phyloP scores from a whole-genome alignment of 2,797 vertebrate species.

The Falco peregrinus region DNA sequence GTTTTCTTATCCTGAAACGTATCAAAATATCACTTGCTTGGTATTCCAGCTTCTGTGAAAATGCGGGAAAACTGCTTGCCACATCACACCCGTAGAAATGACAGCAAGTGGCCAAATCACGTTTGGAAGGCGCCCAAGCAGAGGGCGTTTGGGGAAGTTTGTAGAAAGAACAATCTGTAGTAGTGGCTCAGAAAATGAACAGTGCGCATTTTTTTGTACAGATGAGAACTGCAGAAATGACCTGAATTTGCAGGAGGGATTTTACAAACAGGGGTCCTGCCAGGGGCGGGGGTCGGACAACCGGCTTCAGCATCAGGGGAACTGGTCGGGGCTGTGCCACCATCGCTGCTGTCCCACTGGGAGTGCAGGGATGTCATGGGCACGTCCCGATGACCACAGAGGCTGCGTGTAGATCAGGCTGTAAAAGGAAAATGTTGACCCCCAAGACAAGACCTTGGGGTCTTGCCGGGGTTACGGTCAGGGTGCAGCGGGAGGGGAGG shows the following conservation, averaged over 20 bases:
- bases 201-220: neutral
- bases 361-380: accelerated
- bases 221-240: neutral
- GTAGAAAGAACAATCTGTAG: neutral
- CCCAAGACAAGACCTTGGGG: neutral
- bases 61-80: neutral
- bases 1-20: neutral
- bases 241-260: neutral
- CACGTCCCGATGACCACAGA: too few relatives aligned
- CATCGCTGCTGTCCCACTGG: accelerated
- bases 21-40: neutral
- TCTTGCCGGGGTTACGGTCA: accelerated
- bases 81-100: neutral
- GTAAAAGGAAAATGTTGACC: too few relatives aligned
- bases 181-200: neutral
- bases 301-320: neutral
- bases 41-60: neutral
- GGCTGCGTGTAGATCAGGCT: accelerated
- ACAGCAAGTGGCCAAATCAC: accelerated
- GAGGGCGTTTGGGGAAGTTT: neutral
- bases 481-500: accelerated
- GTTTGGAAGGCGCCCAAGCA: neutral
- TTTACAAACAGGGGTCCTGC: neutral
- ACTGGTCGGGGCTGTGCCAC: too few relatives aligned
- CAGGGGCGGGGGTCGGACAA: neutral